Evolutionary conservation across 1,140 invertebrate genomes (phyloP), one percentile per base, ranked within the genome.

Genomic region (Drosophila biarmipes): DNA sequence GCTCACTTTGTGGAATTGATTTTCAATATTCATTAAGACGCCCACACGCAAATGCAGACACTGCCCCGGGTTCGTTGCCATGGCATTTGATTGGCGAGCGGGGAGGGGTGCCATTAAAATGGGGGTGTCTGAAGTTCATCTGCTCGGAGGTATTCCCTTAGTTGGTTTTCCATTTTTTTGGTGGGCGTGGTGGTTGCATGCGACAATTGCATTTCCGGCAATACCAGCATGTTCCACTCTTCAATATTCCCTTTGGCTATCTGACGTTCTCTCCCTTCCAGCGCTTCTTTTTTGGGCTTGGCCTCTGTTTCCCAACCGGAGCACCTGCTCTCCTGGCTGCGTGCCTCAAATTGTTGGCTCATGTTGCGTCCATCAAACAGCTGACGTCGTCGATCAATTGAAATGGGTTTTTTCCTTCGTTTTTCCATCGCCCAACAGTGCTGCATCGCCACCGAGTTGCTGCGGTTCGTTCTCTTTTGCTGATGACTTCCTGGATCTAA

Each of bases 171-270:
- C 72, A 73, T 68, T 59, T 59, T 68, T 56, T 66, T 37, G 34
- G 76, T 79, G 84, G 84, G 84, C 76, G 84, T 80, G 56, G 46
- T 58, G 21, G 45, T 45, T 61, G 61, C 64, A 79, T 82, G 84
- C 62, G 84, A 89, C 84, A 89, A 89, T 89, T 89, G 76, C 80
- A 84, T 78, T 90, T 89, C 84, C 85, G 84, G 85, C 76, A 72
- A 67, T 67, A 72, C 48, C 64, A 53, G 56, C 72, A 53, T 64
- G 51, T 61, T 15, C 52, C 58, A 56, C 74, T 71, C 68, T 63
- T 67, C 40, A 54, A 53, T 42, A 59, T 34, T 17, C 45, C 12
- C 57, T 43, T 42, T 15, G n/a, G 17, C 54, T 29, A 55, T 57
- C 21, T 1, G 57, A 54, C 45, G 52, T 17, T 48, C 15, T 42